Evolutionary conservation across 2,888 invertebrate species (phyloP), one percentile per base, ranked within the genome.

Genomic region (Pseudococcus longispinus): DNA sequence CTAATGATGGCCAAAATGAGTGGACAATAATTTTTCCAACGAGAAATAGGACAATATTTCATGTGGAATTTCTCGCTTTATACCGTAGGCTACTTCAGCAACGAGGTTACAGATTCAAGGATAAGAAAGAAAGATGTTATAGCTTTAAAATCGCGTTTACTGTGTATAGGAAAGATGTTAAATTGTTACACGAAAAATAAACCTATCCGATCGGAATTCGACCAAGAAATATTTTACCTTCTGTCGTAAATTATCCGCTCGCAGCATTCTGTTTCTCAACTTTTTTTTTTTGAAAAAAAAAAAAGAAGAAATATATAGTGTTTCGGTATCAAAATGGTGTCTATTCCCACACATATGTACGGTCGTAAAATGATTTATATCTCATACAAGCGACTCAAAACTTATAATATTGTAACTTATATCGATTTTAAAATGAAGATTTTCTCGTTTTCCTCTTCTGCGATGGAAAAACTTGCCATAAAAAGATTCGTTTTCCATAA

Each of bases 241-340:
- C 23, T 74, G 77, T 85, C 85, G 74, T 85, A 85, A 85, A 85
- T 85, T 85, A 85, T 85, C 85, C 42, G 85, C 29, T 74, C 70
- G 32, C 20, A 26, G 42, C 74, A 44, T 42, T 46, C 42, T 26
- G 37, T 85, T 37, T 74, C 23, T 42, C 74, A 60, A 70, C 70
- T 74, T 32, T 37, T 70, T 20, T 20, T 85, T 85, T 85, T 44
- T 74, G 20, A 42, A 84, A 74, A 70, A 51, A 51, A 51, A 51
- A n/a, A 51, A 60, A n/a, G n/a, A n/a, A 60, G 9, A 60, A 23
- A 60, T 23, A 60, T 74, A 85, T 65, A 74, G 83, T 51, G 44
- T 23, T 18, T 42, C 82, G 44, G 29, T 82, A 82, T 82, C 82
- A 55, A 84, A 84, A 84, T 37, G 32, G 84, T 65, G 84, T 83